Base-by-base conservation (phyloP, 2,797 vertebrate genomes). In the Hylomyscus alleni region DNA sequence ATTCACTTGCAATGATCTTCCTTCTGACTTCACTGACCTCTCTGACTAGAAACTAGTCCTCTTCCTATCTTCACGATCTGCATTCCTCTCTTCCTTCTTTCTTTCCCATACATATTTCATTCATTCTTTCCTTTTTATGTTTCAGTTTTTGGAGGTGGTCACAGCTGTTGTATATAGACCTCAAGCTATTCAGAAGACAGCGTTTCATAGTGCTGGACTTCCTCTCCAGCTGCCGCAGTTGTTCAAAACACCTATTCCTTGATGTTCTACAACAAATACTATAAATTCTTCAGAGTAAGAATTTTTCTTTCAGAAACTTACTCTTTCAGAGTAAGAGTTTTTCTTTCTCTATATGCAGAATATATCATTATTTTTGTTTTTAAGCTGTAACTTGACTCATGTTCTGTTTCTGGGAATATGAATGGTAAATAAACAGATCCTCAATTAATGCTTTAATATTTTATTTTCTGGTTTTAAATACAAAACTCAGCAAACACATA, bases 381-480 rank as follows among this genome's bases (percentile, higher is more conserved):
- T 81, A 95, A 96, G n/a, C 81, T 22, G 67, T 5, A 76, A 19
- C 8, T 95, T 65, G 34, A 92, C 31, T 56, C 47, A 9, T 31
- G 1, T 34, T 40, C 34, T 72, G n/a, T 94, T 56, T 72, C 13
- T 0, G 6, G 50, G 89, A 96, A 96, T 20, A 73, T 88, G 67
- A 44, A 0, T 67, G 14, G 20, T 72, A 87, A 94, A 81, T 5
- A 87, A 91, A 80, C 2, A 87, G 7, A 17, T 69, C n/a, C 78
- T 40, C 6, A 58, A n/a, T 10, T 81, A 58, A 75, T 12, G 93
- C 2, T 20, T 80, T 60, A 56, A 47, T 34, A 54, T 10, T 87
- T 40, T 73, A 92, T 91, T 94, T 76, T 94, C 31, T 82, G 58
- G n/a, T 77, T 4, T 31, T 76, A 89, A 91, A n/a, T 31, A 58